Conservation (phyloP, 2,888 invertebrate genomes). For the Kryphioiulus occultus region DNA sequence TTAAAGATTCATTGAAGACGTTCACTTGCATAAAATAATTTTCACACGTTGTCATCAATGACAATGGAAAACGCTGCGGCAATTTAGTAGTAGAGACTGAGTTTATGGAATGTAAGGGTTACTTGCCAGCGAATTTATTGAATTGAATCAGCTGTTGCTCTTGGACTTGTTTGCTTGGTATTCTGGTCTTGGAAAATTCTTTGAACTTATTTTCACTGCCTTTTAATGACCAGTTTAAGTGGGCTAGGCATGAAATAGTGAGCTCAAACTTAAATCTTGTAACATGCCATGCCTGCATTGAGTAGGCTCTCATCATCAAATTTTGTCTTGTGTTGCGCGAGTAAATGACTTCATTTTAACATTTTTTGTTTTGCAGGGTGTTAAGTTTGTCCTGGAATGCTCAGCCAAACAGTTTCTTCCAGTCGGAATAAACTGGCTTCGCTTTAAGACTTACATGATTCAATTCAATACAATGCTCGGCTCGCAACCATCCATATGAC, state of each 20-base stretch:
- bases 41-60: no score
- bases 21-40: no score
- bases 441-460: constrained; percentile 38
- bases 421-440: constrained; percentile 33
- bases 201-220: not conserved
- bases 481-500: constrained; percentile 19
- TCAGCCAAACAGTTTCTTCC: constrained; percentile 4
- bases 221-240: not conserved
- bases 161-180: not conserved
- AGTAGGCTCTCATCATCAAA: not conserved
- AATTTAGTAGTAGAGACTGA: no score
- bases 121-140: not conserved
- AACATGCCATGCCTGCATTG: not conserved
- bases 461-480: constrained; percentile 36
- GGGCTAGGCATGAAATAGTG: not conserved
- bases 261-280: not conserved
- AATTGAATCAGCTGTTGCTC: constrained; percentile 13
- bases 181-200: not conserved
- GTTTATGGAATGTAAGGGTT: not conserved
- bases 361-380: constrained; percentile 36
- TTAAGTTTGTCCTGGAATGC: constrained; percentile 39
- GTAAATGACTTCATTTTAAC: constrained; percentile 45
- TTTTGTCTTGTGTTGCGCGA: not conserved
- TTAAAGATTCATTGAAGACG: no score
- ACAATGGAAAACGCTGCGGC: no score